Conservation (phyloP, 2,888 invertebrate genomes). For the Polymixis flavicincta region DNA sequence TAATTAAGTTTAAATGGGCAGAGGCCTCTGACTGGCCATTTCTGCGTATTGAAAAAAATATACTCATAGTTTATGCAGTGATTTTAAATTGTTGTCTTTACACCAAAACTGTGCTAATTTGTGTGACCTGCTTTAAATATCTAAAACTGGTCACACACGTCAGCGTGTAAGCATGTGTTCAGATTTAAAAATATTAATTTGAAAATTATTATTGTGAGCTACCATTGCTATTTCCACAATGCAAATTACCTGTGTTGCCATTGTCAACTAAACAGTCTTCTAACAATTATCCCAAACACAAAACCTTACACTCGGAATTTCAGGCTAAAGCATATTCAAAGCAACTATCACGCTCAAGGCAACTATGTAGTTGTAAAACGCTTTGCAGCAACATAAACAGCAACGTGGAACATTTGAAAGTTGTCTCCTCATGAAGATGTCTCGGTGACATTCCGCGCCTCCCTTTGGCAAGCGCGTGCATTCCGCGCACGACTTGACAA, state of each 20-base stretch:
- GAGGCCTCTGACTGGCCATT: background rate
- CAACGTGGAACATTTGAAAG: conserved; percentile 77
- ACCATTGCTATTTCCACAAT: background rate
- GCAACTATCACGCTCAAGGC: conserved; percentile 49
- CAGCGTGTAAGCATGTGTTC: background rate
- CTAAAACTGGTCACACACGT: background rate
- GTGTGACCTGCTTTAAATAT: background rate
- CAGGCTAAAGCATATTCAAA: conserved; percentile 36
- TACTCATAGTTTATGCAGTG: background rate
- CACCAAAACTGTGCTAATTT: no score
- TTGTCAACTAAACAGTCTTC: background rate
- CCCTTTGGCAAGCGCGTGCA: conserved; percentile 81
- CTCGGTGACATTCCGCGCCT: conserved; percentile 81
- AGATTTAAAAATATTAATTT: background rate
- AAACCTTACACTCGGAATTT: conserved; percentile 14
- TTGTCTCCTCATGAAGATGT: conserved; percentile 85
- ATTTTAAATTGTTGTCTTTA: background rate
- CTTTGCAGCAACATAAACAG: conserved; percentile 70
- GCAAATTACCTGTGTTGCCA: background rate
- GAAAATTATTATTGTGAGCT: background rate
- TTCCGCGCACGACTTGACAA: conserved; percentile 80
- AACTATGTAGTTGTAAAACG: conserved; percentile 59
- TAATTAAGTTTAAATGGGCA: conserved; percentile 2
- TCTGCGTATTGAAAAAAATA: background rate
- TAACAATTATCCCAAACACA: conserved; percentile 1